Conservation (phyloP, 2,888 invertebrate species). For the Linnaemya tessellans region DNA sequence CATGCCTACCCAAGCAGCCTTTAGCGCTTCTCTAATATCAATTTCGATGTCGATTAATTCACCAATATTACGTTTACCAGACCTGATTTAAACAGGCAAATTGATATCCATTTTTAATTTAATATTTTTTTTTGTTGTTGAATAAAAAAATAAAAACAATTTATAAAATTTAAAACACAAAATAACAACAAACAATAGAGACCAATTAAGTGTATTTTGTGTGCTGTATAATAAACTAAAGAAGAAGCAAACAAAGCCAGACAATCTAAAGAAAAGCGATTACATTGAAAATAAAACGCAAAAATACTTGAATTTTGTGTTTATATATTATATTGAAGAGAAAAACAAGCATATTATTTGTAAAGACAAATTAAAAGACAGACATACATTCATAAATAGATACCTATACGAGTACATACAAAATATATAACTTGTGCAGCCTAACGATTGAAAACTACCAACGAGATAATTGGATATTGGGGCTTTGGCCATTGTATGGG, state of each 20-base stretch:
- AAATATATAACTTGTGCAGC: slow-evolving; percentile 52
- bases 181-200: slow-evolving; percentile 7
- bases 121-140: slow-evolving; percentile 33
- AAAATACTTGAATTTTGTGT: slow-evolving; percentile 61
- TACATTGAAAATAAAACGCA: slow-evolving; percentile 65
- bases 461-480: slow-evolving; percentile 80
- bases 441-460: slow-evolving; percentile 74
- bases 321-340: slow-evolving; percentile 54
- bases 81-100: slow-evolving; percentile 81
- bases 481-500: slow-evolving; percentile 85
- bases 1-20: slow-evolving; percentile 58
- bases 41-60: slow-evolving; percentile 82
- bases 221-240: slow-evolving; percentile 22
- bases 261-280: slow-evolving; percentile 38
- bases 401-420: slow-evolving; percentile 3
- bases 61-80: slow-evolving; percentile 80
- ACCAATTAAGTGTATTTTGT: slow-evolving; percentile 27
- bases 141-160: slow-evolving; percentile 34
- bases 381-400: not conserved
- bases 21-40: slow-evolving; percentile 66
- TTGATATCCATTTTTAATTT: not conserved
- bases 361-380: slow-evolving; percentile 52
- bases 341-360: slow-evolving; percentile 45
- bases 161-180: slow-evolving; percentile 7
- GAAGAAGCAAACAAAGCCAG: slow-evolving; percentile 32